Percentiles rank a stretch among this genome's conserved stretches.
Evolutionary conservation across 2,113 vertebrate species (phyloP).

Genomic region (Geococcyx californianus): DNA sequence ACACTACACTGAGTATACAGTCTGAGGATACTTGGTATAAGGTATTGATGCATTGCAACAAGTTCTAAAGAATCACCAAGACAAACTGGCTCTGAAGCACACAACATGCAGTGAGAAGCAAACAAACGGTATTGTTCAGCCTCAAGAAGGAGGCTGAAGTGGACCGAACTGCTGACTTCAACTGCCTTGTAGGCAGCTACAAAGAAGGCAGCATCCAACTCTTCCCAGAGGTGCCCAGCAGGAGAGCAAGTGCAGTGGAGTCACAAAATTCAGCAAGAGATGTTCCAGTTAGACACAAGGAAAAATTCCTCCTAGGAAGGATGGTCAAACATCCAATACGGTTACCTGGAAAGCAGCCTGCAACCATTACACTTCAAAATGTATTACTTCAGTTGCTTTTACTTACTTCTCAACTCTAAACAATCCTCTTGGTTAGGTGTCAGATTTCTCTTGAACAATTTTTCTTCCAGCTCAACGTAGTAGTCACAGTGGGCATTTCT

Average conservation of each 20-base stretch:
- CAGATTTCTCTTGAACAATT: not conserved
- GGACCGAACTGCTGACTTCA: not conserved
- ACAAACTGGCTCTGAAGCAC: not conserved
- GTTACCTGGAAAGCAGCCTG: not conserved
- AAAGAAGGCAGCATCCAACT: not conserved
- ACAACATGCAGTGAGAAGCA: not conserved
- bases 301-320: not conserved
- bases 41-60: not conserved
- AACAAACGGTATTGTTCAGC: not conserved
- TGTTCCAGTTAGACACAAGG: not conserved
- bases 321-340: not conserved
- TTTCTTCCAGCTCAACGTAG: not conserved
- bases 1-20: not conserved
- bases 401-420: not conserved
- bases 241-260: fast-evolving
- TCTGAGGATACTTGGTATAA: not conserved
- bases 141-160: not conserved
- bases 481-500: not conserved
- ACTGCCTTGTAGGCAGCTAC: not conserved
- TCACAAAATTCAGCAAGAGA: not conserved
- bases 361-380: not conserved
- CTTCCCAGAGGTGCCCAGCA: fast-evolving
- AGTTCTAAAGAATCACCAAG: not conserved
- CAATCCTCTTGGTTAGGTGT: not conserved
- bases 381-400: not conserved